These are phyloP conservation scores for Genyomyrus donnyi DNA, from an alignment of 2,113 vertebrate genomes.

Conservation along the genomic window DNA sequence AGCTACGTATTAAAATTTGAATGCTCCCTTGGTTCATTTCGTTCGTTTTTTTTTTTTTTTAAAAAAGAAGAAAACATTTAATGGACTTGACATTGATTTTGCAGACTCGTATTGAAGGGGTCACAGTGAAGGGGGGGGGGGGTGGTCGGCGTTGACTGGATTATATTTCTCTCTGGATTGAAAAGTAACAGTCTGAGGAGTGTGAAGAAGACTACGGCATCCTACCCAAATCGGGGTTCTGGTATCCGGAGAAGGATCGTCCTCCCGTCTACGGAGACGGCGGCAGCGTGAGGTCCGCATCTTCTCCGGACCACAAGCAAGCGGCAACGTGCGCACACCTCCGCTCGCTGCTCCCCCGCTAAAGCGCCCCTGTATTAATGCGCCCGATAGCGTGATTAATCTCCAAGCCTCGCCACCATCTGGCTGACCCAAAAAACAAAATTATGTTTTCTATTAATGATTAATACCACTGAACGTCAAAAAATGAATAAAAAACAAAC, in stretches of 20 bases:
- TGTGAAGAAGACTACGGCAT: background rate
- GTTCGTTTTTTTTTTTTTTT: background rate
- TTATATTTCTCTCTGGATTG: background rate
- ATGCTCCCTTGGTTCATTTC: background rate
- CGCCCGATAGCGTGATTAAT: conserved; percentile 54
- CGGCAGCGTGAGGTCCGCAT: conserved; percentile 44
- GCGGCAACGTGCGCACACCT: conserved; percentile 36
- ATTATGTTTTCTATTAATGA: conserved; percentile 50
- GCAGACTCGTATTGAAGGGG: background rate
- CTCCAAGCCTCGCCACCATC: conserved; percentile 61
- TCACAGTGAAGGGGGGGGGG: too few species aligned
- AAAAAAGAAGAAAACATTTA: background rate
- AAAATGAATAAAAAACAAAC: conserved; percentile 9
- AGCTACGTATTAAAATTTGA: background rate
- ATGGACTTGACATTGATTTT: background rate
- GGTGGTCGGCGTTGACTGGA: background rate
- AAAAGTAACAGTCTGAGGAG: background rate
- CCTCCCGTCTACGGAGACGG: too few species aligned
- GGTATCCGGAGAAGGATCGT: conserved; percentile 19
- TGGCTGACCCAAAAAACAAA: conserved; percentile 58
- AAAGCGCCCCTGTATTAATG: conserved; percentile 68
- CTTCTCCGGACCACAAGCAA: conserved; percentile 41
- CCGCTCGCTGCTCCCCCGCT: conserved; percentile 51
- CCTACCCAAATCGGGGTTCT: background rate
- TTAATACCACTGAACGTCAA: conserved; percentile 39